These are phyloP conservation scores for Batillaria attramentaria DNA, from an alignment of 1,140 invertebrate species.

Conservation along the genomic window DNA sequence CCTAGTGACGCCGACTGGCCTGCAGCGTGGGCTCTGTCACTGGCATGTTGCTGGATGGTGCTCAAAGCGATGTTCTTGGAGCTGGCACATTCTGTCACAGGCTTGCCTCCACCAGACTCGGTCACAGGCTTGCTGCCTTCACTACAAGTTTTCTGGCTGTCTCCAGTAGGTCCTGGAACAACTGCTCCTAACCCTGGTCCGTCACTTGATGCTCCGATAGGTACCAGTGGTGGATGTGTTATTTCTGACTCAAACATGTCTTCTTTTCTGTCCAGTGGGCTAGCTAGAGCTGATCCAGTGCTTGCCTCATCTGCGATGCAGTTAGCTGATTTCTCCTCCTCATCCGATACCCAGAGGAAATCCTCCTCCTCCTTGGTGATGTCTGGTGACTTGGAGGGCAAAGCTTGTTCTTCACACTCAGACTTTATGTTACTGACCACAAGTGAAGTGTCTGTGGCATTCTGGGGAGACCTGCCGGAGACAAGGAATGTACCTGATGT, in stretches of 20 bases:
- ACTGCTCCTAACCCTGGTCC: not conserved
- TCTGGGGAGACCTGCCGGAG: no score
- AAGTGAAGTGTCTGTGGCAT: no score
- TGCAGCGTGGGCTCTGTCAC: no score
- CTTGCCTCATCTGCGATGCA: not conserved
- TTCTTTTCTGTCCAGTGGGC: no score
- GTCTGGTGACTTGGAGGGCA: not conserved
- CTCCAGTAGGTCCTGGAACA: not conserved
- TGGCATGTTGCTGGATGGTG: no score
- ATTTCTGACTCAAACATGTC: not conserved
- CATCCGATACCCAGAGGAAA: constrained; percentile 26
- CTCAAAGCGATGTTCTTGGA: no score
- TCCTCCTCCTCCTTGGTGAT: constrained; percentile 7
- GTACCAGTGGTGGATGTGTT: not conserved
- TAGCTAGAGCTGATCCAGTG: not conserved
- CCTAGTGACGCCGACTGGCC: no score
- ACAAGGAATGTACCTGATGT: not conserved
- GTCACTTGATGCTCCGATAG: not conserved
- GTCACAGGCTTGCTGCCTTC: no score
- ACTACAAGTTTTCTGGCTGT: not conserved
- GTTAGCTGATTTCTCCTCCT: not conserved
- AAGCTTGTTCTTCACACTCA: not conserved
- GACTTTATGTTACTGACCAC: not conserved
- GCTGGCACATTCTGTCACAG: no score
- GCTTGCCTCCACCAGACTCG: no score